Conservation (phyloP, 2,113 vertebrate species). For the Oncorhynchus mykiss region DNA sequence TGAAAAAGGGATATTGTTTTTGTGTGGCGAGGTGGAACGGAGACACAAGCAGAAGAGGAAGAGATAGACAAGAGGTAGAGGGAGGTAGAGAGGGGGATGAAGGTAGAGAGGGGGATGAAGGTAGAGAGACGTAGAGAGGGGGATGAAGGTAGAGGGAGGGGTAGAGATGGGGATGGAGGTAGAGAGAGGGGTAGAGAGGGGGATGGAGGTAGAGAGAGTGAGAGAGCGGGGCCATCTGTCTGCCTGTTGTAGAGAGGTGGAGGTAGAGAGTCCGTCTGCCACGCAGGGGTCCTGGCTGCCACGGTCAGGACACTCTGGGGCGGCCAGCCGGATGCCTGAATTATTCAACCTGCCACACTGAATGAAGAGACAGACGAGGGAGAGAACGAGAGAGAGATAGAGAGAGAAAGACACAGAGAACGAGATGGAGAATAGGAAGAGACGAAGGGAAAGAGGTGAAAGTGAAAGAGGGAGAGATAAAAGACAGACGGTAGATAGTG, state of each 20-base stretch:
- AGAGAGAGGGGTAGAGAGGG: too few relatives aligned
- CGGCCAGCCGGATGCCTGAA: constrained; percentile 73
- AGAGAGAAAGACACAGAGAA: too few relatives aligned
- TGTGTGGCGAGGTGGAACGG: too few relatives aligned
- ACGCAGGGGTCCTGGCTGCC: constrained; percentile 72
- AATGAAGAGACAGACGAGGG: constrained; percentile 65
- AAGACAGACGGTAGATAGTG: neutral
- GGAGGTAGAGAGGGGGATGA: neutral
- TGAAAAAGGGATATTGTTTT: constrained; percentile 43
- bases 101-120: constrained; percentile 26
- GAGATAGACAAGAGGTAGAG: neutral
- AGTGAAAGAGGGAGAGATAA: neutral
- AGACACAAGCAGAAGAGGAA: too few relatives aligned
- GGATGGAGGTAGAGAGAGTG: too few relatives aligned
- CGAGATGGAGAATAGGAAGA: neutral
- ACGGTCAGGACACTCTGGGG: constrained; percentile 57
- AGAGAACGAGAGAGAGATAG: constrained; percentile 43
- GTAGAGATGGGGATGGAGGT: constrained; percentile 59
- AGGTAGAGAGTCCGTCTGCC: constrained; percentile 77
- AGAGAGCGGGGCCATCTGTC: constrained; percentile 75
- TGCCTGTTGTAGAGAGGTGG: constrained; percentile 82
- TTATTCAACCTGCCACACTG: constrained; percentile 80
- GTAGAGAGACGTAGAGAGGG: neutral
- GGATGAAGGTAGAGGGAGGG: too few relatives aligned
- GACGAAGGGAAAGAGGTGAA: neutral